A percentile compares a stretch with the other conserved stretches of the same genome.
Evolutionary conservation across 2,797 vertebrate genomes (phyloP).

Genomic region (Acipenser oxyrinchus): DNA sequence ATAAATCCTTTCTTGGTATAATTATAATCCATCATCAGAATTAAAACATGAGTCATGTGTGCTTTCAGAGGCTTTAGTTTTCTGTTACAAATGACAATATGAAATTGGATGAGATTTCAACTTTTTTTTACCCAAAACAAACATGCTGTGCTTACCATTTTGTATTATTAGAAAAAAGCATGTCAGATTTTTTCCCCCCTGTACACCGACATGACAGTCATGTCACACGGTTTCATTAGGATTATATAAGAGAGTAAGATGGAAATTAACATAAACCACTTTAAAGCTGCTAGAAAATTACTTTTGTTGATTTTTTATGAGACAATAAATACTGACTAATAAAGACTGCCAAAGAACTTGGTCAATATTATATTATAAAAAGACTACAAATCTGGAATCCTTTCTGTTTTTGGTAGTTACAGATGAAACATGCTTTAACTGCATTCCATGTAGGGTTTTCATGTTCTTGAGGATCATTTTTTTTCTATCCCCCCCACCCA

Average conservation of each 20-base stretch:
- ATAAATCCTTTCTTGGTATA: conserved; percentile 34
- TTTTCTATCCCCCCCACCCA: no score
- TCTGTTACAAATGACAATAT: conserved; percentile 9
- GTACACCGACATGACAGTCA: conserved; percentile 26
- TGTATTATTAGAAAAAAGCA: conserved; percentile 28
- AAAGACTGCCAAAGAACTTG: neutral
- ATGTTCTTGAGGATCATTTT: no score
- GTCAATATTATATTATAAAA: neutral
- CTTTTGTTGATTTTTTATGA: conserved; percentile 8
- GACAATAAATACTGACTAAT: no score
- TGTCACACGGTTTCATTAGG: conserved; percentile 23
- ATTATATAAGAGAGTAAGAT: conserved; percentile 23
- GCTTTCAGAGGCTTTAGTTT: conserved; percentile 17
- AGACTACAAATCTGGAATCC: no score
- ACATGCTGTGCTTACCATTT: conserved; percentile 25
- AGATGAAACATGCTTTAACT: neutral
- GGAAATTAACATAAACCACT: conserved; percentile 13
- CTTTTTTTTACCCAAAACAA: neutral
- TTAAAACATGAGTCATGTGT: conserved; percentile 34
- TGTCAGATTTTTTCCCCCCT: conserved; percentile 33
- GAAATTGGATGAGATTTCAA: conserved; percentile 11
- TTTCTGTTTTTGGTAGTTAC: neutral
- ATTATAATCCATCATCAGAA: conserved; percentile 39
- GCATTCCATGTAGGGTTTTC: neutral
- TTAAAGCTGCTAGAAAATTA: conserved; percentile 18